These are phyloP conservation scores for Chloroclysta siterata DNA, from an alignment of 2,888 invertebrate genomes.

Conservation along the genomic window DNA sequence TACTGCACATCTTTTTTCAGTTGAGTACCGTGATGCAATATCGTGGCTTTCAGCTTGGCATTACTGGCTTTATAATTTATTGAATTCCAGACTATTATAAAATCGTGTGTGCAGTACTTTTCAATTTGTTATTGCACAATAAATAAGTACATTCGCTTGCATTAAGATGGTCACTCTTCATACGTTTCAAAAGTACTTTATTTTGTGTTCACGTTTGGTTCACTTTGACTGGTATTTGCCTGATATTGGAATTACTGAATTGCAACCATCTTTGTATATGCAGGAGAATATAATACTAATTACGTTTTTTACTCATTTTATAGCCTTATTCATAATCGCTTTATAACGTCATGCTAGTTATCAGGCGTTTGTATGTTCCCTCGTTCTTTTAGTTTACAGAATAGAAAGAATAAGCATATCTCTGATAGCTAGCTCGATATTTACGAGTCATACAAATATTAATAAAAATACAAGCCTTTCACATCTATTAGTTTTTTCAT, in stretches of 20 bases:
- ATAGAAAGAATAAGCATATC: no score
- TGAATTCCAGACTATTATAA: background rate
- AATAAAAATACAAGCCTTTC: no score
- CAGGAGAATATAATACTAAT: background rate
- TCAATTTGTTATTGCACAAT: no score
- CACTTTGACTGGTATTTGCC: no score
- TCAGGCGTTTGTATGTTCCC: background rate
- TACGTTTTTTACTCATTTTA: background rate
- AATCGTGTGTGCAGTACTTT: background rate
- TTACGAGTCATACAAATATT: no score
- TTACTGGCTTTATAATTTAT: background rate
- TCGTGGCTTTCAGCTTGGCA: slow-evolving; percentile 1
- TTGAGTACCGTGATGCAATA: background rate
- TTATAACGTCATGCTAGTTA: background rate
- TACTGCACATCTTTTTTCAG: slow-evolving; percentile 1
- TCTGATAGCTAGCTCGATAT: background rate
- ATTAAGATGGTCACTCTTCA: no score
- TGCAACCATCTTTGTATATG: no score
- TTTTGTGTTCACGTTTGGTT: no score
- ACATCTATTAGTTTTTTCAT: no score
- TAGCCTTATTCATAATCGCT: slow-evolving; percentile 2
- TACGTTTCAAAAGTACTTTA: no score
- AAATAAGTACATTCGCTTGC: no score
- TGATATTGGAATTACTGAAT: no score
- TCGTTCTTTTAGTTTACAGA: background rate